Evolutionary conservation across 53 echinoderm and acorn worm genomes (phyloP).

Genomic region (Arbacia lixula): DNA sequence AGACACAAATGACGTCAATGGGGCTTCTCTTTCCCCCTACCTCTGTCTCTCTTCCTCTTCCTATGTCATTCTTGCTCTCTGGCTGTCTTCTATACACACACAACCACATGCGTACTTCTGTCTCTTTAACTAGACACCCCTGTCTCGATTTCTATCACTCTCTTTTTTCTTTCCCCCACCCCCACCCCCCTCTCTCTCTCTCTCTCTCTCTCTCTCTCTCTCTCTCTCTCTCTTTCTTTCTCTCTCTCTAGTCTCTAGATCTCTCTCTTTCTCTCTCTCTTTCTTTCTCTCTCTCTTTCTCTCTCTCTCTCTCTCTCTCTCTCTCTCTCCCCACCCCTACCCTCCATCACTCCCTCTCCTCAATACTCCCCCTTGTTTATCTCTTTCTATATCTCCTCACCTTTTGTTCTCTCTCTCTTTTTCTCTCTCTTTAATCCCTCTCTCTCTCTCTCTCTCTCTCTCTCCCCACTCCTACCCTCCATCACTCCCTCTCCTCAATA

Average conservation of each 20-base stretch:
- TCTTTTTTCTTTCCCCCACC: not conserved
- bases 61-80: not conserved
- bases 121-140: not conserved
- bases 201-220: not conserved
- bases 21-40: not conserved
- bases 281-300: not conserved
- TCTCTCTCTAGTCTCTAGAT: not conserved
- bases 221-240: not conserved
- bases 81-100: not conserved
- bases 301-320: not conserved
- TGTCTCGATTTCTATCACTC: not conserved
- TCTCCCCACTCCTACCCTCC: not conserved
- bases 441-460: not conserved
- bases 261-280: not conserved
- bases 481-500: not conserved
- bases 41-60: not conserved
- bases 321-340: not conserved
- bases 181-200: not conserved
- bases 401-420: not conserved
- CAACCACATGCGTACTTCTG: not conserved
- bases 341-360: not conserved
- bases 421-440: not conserved
- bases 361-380: too few relatives aligned
- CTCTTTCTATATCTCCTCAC: not conserved
- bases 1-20: constrained; percentile 45